Percentiles rank a stretch among this genome's conserved stretches.
These are phyloP conservation scores for Drosophila mulleri DNA, from an alignment of 2,888 invertebrate genomes.

Conservation along the genomic window DNA sequence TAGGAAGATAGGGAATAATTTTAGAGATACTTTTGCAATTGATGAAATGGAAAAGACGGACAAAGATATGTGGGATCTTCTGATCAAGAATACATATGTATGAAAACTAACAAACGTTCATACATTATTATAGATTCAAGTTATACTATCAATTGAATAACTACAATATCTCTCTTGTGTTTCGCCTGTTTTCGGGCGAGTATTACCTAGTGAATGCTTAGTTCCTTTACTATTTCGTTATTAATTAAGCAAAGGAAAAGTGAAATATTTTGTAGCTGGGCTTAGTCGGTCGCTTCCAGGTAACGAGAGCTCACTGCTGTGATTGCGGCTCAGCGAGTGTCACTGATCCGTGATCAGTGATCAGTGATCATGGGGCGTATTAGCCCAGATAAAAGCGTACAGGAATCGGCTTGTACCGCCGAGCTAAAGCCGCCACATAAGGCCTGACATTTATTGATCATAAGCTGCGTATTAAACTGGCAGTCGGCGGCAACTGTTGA, in stretches of 20 bases:
- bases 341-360: conserved; percentile 5
- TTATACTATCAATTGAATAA: background rate
- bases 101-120: background rate
- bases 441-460: conserved; percentile 78
- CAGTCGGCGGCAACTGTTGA: conserved; percentile 38
- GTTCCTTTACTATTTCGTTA: conserved; percentile 70
- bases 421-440: conserved; percentile 60
- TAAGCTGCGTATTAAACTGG: conserved; percentile 78
- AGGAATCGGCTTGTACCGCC: conserved; percentile 5
- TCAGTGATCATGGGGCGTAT: conserved; percentile 37
- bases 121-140: background rate
- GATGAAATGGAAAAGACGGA: background rate
- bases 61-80: too few relatives aligned
- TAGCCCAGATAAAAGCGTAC: conserved; percentile 64
- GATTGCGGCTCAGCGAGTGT: conserved; percentile 19
- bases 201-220: background rate
- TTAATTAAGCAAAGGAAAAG: conserved; percentile 76
- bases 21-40: background rate
- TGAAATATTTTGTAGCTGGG: conserved; percentile 55
- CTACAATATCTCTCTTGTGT: background rate
- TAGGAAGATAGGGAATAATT: background rate
- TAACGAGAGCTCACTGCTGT: conserved; percentile 38
- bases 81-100: too few relatives aligned
- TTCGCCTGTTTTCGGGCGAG: background rate
- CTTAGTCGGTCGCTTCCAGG: conserved; percentile 63